A percentile compares a stretch with the other conserved stretches of the same genome.
phyloP scores from a whole-genome alignment of 2,888 invertebrate species.

The Hyles lineata region DNA sequence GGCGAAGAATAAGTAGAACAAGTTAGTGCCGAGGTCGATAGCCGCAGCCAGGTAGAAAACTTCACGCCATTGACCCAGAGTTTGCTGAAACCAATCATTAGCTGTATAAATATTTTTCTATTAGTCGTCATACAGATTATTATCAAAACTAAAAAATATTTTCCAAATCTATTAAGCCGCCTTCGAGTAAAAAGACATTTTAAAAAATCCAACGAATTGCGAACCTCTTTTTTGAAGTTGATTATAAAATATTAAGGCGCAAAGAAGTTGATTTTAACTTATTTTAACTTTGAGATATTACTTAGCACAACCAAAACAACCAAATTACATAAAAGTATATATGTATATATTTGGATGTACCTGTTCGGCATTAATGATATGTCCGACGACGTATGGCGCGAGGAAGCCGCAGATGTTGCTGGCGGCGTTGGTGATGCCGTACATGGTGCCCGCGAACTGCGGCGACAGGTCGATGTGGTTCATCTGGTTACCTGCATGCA shows the following conservation, averaged over 20 bases:
- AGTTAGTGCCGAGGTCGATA: constrained; percentile 89
- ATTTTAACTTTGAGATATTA: too few species aligned
- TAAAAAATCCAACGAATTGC: too few species aligned
- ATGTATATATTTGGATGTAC: not conserved
- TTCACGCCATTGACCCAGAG: constrained; percentile 89
- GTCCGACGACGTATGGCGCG: constrained; percentile 91
- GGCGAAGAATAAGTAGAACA: constrained; percentile 91
- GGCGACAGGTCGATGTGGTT: constrained; percentile 93
- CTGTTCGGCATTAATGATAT: constrained; percentile 87
- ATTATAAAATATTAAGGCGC: too few species aligned
- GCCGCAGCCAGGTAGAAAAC: constrained; percentile 93
- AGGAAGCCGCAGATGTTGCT: constrained; percentile 93
- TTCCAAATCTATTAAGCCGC: too few species aligned
- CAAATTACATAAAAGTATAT: too few species aligned
- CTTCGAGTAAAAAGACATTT: too few species aligned
- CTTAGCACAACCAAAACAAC: too few species aligned
- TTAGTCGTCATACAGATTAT: too few species aligned
- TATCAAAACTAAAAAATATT: too few species aligned
- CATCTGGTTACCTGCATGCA: constrained; percentile 88
- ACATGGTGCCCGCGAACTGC: constrained; percentile 92
- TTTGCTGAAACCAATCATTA: constrained; percentile 82
- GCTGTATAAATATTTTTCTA: not conserved
- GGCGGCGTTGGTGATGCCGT: constrained; percentile 93
- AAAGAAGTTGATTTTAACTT: too few species aligned
- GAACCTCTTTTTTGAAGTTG: too few species aligned